phyloP scores from a whole-genome alignment of 2,113 vertebrate species.

The Chloropsis cyanopogon region DNA sequence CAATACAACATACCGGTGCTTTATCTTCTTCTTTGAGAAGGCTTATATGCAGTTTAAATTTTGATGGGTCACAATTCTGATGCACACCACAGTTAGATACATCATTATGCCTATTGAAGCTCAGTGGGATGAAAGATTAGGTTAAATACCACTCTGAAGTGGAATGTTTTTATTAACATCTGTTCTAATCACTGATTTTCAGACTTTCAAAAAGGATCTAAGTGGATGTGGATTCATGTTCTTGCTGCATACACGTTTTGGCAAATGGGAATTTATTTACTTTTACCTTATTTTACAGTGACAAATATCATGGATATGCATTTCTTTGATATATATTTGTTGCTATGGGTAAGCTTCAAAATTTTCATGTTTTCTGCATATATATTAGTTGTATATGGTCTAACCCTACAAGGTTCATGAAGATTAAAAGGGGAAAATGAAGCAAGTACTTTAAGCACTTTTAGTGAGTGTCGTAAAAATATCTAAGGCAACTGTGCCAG shows the following conservation, averaged over 20 bases:
- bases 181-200: constrained; percentile 10
- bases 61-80: background rate
- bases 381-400: background rate
- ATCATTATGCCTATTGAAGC: background rate
- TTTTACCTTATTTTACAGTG: background rate
- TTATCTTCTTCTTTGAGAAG: background rate
- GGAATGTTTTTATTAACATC: background rate
- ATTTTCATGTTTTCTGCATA: background rate
- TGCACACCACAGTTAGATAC: background rate
- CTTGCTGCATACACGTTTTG: background rate
- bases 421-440: background rate
- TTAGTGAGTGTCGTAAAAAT: background rate
- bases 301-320: background rate
- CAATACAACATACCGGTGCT: background rate
- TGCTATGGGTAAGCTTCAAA: background rate
- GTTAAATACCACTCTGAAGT: background rate
- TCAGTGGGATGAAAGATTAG: background rate
- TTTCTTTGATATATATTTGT: background rate
- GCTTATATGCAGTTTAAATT: background rate
- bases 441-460: background rate
- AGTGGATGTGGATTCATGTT: background rate
- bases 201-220: background rate
- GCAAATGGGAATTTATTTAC: background rate
- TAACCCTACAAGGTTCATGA: background rate
- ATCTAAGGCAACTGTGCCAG: background rate